Base-by-base conservation (phyloP, 2,113 vertebrate species). In the Onychostoma macrolepis region DNA sequence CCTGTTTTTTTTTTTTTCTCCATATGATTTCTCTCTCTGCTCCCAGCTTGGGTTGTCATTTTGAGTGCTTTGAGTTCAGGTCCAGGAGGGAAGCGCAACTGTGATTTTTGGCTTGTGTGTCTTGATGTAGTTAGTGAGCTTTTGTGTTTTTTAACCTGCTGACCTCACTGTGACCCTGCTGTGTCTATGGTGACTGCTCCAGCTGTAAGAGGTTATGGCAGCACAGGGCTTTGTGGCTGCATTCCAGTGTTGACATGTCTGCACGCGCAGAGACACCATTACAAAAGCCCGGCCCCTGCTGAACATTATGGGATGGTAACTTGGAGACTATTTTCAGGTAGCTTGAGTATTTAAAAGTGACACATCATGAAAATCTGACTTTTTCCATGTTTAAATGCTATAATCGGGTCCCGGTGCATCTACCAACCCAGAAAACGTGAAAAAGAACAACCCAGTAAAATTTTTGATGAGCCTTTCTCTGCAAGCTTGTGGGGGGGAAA, bases 231-330 rank as follows among this genome's bases (percentile, higher is more conserved):
- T 53, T 83, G 84, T 83, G 78, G 83, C 85, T 82, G 78, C 76
- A 86, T 89, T 89, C 88, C 77, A 85, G 84, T 9, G 24, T 36
- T 71, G 50, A 61, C 88, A 61, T 75, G 88, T 83, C 85, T 83
- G 28, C 48, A 89, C 88, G 67, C 6, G 90, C 58, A 53, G 71
- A 81, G 33, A 74, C 48, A 30, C 30, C 58, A 41, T 72, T 30
- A 45, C 15, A 74, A 48, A 41, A 86, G 56, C 30, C 45, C 28
- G 43, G 33, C 21, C 58, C 30, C 45, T 78, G 38, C 43, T 26
- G n/a, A 86, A 24, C 53, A 19, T 83, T 53, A 72, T 65, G 26
- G 13, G 41, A 65, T 15, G 13, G 61, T 56, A 53, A 71, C 84
- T 56, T 82, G 61, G 36, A 86, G 48, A 36, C 63, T 5, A 21